A percentile compares a stretch with the other conserved stretches of the same genome.
Conservation (phyloP, 1,140 invertebrate genomes). For the Micrasema minimum region DNA sequence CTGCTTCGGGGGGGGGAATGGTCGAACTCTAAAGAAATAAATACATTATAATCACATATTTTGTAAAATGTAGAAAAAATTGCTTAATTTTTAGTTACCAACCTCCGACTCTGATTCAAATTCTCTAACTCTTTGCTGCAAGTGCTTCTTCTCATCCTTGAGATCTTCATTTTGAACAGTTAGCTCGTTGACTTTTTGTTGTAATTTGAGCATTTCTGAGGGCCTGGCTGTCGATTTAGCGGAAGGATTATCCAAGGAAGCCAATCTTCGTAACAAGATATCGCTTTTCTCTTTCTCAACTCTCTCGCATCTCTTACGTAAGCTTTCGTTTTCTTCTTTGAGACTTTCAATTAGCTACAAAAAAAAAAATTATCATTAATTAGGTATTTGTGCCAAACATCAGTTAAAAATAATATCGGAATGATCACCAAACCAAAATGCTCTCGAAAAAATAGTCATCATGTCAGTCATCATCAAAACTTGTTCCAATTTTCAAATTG, state of each 20-base stretch:
- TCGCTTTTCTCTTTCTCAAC: conserved; percentile 90
- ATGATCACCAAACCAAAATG: no score
- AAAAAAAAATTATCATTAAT: not conserved
- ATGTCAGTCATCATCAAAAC: no score
- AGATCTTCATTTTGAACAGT: conserved; percentile 82
- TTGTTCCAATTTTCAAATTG: no score
- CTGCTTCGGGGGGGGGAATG: conserved; percentile 66
- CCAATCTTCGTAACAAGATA: conserved; percentile 78
- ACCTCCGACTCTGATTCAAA: conserved; percentile 75
- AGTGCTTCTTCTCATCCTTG: conserved; percentile 83
- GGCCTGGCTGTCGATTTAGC: conserved; percentile 73
- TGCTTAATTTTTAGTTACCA: not conserved
- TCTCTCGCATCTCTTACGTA: conserved; percentile 79
- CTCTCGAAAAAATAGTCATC: no score
- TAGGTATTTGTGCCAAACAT: not conserved
- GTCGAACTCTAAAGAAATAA: conserved; percentile 57
- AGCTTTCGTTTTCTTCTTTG: conserved; percentile 74
- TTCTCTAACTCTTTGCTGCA: conserved; percentile 76
- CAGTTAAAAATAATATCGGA: no score
- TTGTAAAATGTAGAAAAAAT: no score
- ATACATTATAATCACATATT: no score
- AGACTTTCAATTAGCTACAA: conserved; percentile 72
- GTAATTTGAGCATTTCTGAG: conserved; percentile 77
- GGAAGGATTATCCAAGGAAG: conserved; percentile 79
- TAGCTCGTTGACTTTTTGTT: conserved; percentile 86